Percentiles rank a stretch among this genome's conserved stretches.
Conservation (phyloP, 1,140 invertebrate genomes). For the Luehdorfia chinensis region DNA sequence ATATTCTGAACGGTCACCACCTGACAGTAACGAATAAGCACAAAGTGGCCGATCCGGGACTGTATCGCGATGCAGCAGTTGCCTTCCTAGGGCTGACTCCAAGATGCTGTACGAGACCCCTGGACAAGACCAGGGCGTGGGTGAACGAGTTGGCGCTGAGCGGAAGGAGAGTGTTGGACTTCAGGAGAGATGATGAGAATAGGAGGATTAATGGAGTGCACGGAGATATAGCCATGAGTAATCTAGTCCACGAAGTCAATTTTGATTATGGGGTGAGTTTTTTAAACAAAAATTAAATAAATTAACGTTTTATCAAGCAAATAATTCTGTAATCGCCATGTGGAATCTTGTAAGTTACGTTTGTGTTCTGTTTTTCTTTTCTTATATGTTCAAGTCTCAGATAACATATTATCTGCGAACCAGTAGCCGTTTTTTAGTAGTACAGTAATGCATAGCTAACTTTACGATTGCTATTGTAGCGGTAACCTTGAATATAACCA, state of each 20-base stretch:
- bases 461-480: too few species aligned
- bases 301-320: conserved; percentile 11
- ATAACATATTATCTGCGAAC: too few species aligned
- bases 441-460: too few species aligned
- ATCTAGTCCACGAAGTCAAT: conserved; percentile 65
- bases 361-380: not conserved
- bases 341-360: too few species aligned
- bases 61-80: conserved; percentile 88
- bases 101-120: conserved; percentile 44
- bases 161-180: conserved; percentile 52
- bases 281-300: too few species aligned
- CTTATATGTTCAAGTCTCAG: too few species aligned
- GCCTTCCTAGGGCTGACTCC: conserved; percentile 90
- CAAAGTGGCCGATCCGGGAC: conserved; percentile 86
- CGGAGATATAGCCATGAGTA: conserved; percentile 58
- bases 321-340: too few species aligned
- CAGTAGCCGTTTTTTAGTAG: too few species aligned
- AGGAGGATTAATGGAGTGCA: conserved; percentile 51
- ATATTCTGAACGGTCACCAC: conserved; percentile 93
- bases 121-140: conserved; percentile 53
- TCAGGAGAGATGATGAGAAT: conserved; percentile 42
- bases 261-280: conserved; percentile 70
- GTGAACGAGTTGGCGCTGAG: conserved; percentile 50
- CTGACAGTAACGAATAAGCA: conserved; percentile 85
- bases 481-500: too few species aligned